A percentile compares a stretch with the other conserved stretches of the same genome.
phyloP scores from a whole-genome alignment of 2,888 invertebrate species.

The Sesia apiformis region DNA sequence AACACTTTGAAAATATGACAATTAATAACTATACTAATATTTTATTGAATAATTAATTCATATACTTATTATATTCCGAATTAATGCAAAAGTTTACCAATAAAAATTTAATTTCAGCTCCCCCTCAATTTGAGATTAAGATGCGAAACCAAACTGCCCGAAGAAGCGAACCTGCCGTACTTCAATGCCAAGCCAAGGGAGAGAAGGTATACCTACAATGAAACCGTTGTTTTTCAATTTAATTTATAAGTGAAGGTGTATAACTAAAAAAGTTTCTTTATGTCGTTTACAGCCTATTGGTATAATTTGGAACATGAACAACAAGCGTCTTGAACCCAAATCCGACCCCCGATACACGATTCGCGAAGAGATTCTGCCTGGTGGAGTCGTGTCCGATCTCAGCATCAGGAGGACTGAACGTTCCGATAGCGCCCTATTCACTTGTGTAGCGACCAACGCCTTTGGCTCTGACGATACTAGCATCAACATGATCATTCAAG shows the following conservation, averaged over 20 bases:
- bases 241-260: neutral
- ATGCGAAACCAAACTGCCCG: slow-evolving; percentile 92
- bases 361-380: slow-evolving; percentile 89
- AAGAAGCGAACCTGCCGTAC: slow-evolving; percentile 90
- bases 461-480: slow-evolving; percentile 96
- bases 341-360: slow-evolving; percentile 90
- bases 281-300: slow-evolving; percentile 80
- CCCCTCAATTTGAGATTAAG: slow-evolving; percentile 95
- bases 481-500: slow-evolving; percentile 95
- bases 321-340: slow-evolving; percentile 92
- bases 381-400: slow-evolving; percentile 90
- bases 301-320: slow-evolving; percentile 96
- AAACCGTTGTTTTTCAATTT: neutral
- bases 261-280: neutral
- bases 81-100: neutral
- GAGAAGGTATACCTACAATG: slow-evolving; percentile 79
- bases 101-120: slow-evolving; percentile 74
- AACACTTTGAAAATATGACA: neutral
- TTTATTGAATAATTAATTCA: neutral
- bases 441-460: slow-evolving; percentile 94
- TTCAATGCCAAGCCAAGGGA: slow-evolving; percentile 94
- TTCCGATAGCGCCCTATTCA: slow-evolving; percentile 91
- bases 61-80: too few species aligned
- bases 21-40: neutral
- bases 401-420: slow-evolving; percentile 93